phyloP scores from a whole-genome alignment of 2,113 vertebrate genomes.

The Neolamprologus sp. region DNA sequence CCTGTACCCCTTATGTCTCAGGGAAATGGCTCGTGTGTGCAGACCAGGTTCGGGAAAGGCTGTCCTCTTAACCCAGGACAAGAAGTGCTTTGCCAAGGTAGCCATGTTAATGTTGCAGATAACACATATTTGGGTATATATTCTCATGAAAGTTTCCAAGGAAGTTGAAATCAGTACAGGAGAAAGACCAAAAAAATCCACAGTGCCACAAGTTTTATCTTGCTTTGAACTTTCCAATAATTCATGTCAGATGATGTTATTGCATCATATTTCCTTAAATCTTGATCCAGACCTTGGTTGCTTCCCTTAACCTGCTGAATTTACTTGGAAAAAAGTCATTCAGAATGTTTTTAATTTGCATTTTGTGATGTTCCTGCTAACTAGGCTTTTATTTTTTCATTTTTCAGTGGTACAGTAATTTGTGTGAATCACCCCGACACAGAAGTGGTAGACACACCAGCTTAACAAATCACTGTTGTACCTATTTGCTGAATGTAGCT shows the following conservation, averaged over 20 bases:
- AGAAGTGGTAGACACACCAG: not conserved
- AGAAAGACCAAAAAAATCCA: not conserved
- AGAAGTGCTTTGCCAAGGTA: conserved; percentile 96
- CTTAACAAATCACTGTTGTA: not conserved
- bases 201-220: not conserved
- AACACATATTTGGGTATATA: not conserved
- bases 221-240: not conserved
- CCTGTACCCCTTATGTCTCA: conserved; percentile 87
- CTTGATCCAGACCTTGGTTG: not conserved
- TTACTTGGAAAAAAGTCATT: not conserved
- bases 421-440: not conserved
- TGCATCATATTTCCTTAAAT: not conserved
- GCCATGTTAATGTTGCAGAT: not conserved
- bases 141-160: not conserved
- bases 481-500: not conserved
- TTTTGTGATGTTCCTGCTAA: not conserved
- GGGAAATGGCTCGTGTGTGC: conserved; percentile 91
- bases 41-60: conserved; percentile 85
- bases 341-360: not conserved
- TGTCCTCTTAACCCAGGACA: conserved; percentile 90
- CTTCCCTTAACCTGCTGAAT: not conserved
- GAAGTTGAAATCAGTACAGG: not conserved
- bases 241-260: not conserved
- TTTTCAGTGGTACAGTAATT: not conserved
- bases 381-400: not conserved